Evolutionary conservation across 2,888 invertebrate genomes (phyloP).

Genomic region (Phasia obesa): DNA sequence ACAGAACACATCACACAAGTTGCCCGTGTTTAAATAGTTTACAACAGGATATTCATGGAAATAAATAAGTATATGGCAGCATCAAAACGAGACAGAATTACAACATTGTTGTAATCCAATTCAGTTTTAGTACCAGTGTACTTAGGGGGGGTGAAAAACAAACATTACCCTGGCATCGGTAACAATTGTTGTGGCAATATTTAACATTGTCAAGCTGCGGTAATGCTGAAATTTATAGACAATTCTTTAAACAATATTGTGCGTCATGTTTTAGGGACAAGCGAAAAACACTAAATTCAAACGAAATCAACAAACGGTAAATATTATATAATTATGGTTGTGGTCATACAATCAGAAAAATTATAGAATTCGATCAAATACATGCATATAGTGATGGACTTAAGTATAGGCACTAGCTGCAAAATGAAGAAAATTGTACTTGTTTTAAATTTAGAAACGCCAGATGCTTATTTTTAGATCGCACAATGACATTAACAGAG

Average conservation of each 20-base stretch:
- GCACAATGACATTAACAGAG: too few relatives aligned
- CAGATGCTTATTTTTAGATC: too few relatives aligned
- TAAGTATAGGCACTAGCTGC: too few relatives aligned
- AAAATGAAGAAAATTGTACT: too few relatives aligned
- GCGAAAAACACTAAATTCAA: slow-evolving; percentile 14
- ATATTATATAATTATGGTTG: background rate
- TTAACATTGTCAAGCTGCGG: slow-evolving; percentile 49
- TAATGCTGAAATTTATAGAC: slow-evolving; percentile 53
- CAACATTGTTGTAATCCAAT: slow-evolving; percentile 24
- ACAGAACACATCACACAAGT: background rate
- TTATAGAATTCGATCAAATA: too few relatives aligned
- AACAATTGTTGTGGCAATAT: slow-evolving; percentile 57
- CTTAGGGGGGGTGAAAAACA: background rate
- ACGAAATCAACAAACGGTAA: slow-evolving; percentile 1
- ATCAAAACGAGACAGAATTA: slow-evolving; percentile 15
- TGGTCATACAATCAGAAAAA: background rate
- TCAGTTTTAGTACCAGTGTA: slow-evolving; percentile 4
- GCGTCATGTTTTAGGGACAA: slow-evolving; percentile 20
- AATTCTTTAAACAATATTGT: slow-evolving; percentile 57
- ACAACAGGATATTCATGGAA: slow-evolving; percentile 51
- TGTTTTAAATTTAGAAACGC: too few relatives aligned
- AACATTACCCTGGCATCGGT: slow-evolving; percentile 15
- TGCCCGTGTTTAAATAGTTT: slow-evolving; percentile 22
- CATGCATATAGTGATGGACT: too few relatives aligned
- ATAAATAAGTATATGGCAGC: slow-evolving; percentile 53